Percentiles rank a stretch among this genome's conserved stretches.
phyloP scores from a whole-genome alignment of 2,888 invertebrate genomes.

The Orthosia incerta region DNA sequence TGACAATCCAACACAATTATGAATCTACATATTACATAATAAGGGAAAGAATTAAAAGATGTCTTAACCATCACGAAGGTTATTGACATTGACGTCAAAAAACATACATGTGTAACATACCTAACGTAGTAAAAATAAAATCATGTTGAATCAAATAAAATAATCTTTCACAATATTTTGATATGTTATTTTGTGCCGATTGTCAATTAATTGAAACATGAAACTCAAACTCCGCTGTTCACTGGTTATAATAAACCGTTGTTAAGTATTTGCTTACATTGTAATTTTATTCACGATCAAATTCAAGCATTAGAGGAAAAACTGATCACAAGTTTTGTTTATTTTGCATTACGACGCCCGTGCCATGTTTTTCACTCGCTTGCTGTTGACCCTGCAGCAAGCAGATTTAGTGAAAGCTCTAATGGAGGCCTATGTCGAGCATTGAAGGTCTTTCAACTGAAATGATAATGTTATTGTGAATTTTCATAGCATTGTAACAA shows the following conservation, averaged over 20 bases:
- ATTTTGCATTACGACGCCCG: not conserved
- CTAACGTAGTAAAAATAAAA: not conserved
- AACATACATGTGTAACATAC: no score
- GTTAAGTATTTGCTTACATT: slow-evolving; percentile 11
- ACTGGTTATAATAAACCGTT: not conserved
- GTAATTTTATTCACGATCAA: not conserved
- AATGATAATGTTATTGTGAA: no score
- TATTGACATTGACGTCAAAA: slow-evolving; percentile 8
- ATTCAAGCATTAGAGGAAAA: not conserved
- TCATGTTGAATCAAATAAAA: slow-evolving; percentile 8
- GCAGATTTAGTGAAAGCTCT: no score
- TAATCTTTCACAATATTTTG: slow-evolving; percentile 5
- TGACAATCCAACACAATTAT: not conserved
- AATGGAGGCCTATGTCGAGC: no score
- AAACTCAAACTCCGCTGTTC: slow-evolving; percentile 2
- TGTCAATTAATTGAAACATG: slow-evolving; percentile 22
- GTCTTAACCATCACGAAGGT: not conserved
- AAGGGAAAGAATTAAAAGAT: no score
- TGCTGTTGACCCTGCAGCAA: no score
- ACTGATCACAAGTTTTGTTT: not conserved
- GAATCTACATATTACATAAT: no score
- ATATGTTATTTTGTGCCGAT: slow-evolving; percentile 6
- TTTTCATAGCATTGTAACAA: no score
- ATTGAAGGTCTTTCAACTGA: no score
- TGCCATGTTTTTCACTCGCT: not conserved